phyloP scores from a whole-genome alignment of 2,888 invertebrate species.

The Lasioglossum vierecki region DNA sequence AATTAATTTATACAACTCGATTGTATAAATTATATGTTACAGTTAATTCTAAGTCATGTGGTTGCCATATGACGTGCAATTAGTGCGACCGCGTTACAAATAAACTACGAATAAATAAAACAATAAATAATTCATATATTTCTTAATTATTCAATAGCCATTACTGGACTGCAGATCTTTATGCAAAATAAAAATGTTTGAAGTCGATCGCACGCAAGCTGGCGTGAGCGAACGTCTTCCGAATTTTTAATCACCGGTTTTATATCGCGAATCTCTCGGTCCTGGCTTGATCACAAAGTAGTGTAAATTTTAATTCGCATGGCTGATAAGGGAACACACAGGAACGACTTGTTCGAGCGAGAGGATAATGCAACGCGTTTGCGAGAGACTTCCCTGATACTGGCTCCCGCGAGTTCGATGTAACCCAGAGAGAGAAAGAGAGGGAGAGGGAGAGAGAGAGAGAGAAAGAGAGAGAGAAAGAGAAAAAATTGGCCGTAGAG shows the following conservation, averaged over 20 bases:
- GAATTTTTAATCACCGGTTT: slow-evolving; percentile 30
- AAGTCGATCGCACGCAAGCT: slow-evolving; percentile 35
- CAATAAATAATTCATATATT: neutral
- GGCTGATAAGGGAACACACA: slow-evolving; percentile 4
- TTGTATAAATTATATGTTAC: too few species aligned
- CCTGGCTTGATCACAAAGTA: slow-evolving; percentile 30
- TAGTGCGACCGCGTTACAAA: neutral
- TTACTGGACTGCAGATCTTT: neutral
- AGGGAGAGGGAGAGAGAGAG: slow-evolving; percentile 19
- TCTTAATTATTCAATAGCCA: neutral
- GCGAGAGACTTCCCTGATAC: neutral
- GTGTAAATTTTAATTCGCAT: slow-evolving; percentile 46
- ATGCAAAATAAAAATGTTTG: neutral
- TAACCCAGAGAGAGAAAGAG: neutral
- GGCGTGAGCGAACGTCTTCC: slow-evolving; percentile 26
- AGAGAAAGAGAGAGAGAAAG: neutral
- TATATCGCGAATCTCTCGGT: slow-evolving; percentile 6
- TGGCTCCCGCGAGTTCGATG: slow-evolving; percentile 3
- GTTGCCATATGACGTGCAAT: neutral
- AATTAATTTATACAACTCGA: neutral
- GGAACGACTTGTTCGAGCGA: neutral
- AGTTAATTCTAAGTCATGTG: too few species aligned
- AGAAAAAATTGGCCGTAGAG: slow-evolving; percentile 38
- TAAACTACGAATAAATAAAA: neutral
- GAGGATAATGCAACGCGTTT: slow-evolving; percentile 45